phyloP scores from a whole-genome alignment of 2,113 vertebrate species.

The Catagonus wagneri region DNA sequence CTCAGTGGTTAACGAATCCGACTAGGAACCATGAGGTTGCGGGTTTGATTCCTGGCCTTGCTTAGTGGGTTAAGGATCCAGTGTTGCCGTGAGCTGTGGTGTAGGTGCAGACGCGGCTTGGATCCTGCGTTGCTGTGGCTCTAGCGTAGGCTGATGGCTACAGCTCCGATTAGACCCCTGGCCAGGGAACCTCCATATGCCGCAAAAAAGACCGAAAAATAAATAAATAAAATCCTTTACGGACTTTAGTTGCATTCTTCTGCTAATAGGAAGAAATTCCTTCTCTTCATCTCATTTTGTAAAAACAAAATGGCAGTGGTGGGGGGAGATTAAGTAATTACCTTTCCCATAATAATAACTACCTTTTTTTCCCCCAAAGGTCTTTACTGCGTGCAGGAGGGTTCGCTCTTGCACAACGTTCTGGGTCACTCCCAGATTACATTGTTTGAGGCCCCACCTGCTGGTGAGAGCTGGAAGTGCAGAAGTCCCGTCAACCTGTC shows the following conservation, averaged over 20 bases:
- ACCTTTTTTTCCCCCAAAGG: not conserved
- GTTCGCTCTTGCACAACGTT: not conserved
- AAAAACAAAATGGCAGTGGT: not conserved
- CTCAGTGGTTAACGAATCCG: no score
- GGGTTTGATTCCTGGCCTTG: no score
- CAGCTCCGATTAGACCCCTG: no score
- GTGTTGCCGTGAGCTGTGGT: no score
- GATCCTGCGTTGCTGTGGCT: no score
- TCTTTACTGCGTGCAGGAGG: not conserved
- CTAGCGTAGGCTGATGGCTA: no score
- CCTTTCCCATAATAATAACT: not conserved
- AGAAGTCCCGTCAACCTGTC: not conserved
- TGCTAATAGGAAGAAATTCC: not conserved
- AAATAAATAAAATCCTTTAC: no score
- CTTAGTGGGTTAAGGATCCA: no score
- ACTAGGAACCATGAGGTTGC: no score
- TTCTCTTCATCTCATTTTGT: not conserved
- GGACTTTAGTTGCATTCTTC: not conserved
- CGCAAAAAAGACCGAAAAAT: no score
- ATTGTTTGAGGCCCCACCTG: slow-evolving; percentile 41
- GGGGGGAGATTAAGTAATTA: not conserved
- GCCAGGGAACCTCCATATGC: no score
- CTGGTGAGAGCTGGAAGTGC: slow-evolving; percentile 43
- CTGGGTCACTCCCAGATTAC: not conserved
- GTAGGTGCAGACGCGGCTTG: no score